Conservation (phyloP, 1,140 invertebrate genomes). For the Sarcophaga peregrina region DNA sequence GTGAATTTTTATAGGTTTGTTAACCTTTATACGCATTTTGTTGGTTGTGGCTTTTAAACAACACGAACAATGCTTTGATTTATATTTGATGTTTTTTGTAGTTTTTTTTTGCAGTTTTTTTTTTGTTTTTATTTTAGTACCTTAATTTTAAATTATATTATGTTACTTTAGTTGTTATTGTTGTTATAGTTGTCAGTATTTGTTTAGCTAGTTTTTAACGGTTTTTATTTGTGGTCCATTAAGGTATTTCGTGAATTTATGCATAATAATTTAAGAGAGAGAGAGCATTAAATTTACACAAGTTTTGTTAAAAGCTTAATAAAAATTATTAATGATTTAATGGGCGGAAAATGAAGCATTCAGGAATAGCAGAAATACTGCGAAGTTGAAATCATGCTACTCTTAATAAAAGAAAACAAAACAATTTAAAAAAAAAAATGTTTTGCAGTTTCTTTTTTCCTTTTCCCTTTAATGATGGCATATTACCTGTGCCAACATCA, state of each 20-base stretch:
- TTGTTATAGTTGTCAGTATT: no score
- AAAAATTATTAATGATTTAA: neutral
- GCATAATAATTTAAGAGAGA: slow-evolving; percentile 54
- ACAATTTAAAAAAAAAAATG: neutral
- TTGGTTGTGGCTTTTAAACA: neutral
- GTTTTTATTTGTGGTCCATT: neutral
- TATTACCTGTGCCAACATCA: neutral
- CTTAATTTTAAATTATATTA: slow-evolving; percentile 17
- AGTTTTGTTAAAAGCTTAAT: slow-evolving; percentile 47
- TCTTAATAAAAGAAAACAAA: neutral
- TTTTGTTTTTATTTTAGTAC: neutral
- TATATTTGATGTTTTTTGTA: neutral
- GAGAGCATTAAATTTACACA: slow-evolving; percentile 62
- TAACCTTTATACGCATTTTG: neutral
- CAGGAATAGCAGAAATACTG: neutral
- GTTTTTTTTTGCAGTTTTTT: neutral
- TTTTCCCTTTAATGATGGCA: neutral
- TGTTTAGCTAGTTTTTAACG: no score
- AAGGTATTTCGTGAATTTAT: slow-evolving; percentile 63
- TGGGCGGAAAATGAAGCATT: neutral
- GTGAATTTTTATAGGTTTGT: neutral
- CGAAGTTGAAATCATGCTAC: neutral
- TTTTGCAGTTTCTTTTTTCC: neutral
- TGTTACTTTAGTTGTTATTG: neutral
- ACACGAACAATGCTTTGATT: slow-evolving; percentile 32